phyloP scores from a whole-genome alignment of 2,797 vertebrate genomes.

The Paedocypris micromegethes region DNA sequence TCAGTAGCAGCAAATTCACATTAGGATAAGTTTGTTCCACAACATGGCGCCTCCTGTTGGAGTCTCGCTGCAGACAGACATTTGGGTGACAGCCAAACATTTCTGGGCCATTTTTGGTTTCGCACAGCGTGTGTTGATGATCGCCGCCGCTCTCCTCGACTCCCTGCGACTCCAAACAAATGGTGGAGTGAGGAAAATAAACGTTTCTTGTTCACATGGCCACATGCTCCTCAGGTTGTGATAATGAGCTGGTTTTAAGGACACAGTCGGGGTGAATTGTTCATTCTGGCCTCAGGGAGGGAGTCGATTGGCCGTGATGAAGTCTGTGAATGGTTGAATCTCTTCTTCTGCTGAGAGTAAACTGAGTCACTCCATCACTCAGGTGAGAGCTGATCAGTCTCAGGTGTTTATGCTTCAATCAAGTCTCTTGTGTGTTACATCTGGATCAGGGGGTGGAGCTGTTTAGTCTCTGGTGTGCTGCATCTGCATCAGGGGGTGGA shows the following conservation, averaged over 20 bases:
- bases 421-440: too few relatives aligned
- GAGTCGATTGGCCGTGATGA: constrained; percentile 63
- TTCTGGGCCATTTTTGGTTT: constrained; percentile 68
- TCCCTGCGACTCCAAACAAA: constrained; percentile 92
- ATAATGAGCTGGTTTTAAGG: constrained; percentile 75
- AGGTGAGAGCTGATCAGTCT: too few relatives aligned
- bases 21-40: constrained; percentile 86
- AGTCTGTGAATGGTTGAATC: constrained; percentile 57
- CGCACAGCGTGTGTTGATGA: constrained; percentile 76
- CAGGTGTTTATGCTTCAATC: too few relatives aligned
- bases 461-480: too few relatives aligned
- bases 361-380: too few relatives aligned
- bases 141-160: constrained; percentile 68
- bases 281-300: constrained; percentile 71
- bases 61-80: constrained; percentile 79
- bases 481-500: too few relatives aligned
- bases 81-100: constrained; percentile 85
- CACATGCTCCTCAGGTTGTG: constrained; percentile 87
- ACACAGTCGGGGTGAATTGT: constrained; percentile 75
- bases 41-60: constrained; percentile 77
- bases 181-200: constrained; percentile 88
- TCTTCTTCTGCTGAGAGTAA: constrained; percentile 12
- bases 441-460: too few relatives aligned
- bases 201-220: constrained; percentile 96
- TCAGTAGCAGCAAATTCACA: constrained; percentile 73